Evolutionary conservation across 2,113 vertebrate genomes (phyloP), one percentile per base, ranked within the genome.

Genomic region (Engraulis encrasicolus): DNA sequence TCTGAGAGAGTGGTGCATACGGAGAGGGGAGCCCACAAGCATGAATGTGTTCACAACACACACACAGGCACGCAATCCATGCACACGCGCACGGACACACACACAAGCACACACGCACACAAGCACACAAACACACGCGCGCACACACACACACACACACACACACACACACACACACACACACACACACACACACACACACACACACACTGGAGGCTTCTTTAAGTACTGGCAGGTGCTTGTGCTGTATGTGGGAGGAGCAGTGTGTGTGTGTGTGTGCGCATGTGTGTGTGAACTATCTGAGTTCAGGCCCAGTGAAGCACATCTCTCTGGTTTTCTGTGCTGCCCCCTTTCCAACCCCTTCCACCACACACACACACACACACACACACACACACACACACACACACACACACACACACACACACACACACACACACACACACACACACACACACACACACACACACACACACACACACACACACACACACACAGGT

Each of bases 311-410:
- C 66, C 66, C 83, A 79, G 77, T 87, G 85, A 86, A 86, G 79
- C 81, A 81, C 88, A 86, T 78, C 84, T 83, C 88, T 84, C 82
- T 80, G 81, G 87, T 85, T 86, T 80, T 66, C 82, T 85, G 81
- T 87, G 85, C 34, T 85, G 86, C 85, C 86, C 85, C 90, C 19
- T 87, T 85, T 86, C 83, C 78, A 82, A 82, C 79, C 81, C 81
- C 45, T 83, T 52, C 83, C 38, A 80, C 83, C 82, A 82, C 50
- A 18, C 50, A 18, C 86, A 78, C 86, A 84, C 89, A 85, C 82
- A 1, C 17, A 2, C 52, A 23, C 2, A 89, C 89, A 84, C 83
- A 89, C 83, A 66, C 81, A 66, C 82, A 84, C 84, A 82, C 81
- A 79, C 85, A 78, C 81, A 45, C 66, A 85, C 83, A 87, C 86